These are phyloP conservation scores for Apaloderma vittatum DNA, from an alignment of 2,113 vertebrate species.

Conservation along the genomic window DNA sequence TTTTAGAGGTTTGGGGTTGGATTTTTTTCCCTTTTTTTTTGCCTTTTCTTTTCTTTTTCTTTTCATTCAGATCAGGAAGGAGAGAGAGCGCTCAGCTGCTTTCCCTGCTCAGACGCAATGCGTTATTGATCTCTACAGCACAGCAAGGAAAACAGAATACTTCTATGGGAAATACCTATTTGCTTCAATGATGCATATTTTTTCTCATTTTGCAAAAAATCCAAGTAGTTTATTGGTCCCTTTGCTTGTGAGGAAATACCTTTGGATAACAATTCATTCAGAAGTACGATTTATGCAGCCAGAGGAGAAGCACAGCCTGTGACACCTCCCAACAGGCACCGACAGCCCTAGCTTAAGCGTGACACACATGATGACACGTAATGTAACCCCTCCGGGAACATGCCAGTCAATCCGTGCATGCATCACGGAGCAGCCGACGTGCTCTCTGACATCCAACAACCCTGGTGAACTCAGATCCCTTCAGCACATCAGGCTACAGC, in stretches of 20 bases:
- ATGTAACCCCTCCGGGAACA: background rate
- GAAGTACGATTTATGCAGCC: background rate
- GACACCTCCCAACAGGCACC: background rate
- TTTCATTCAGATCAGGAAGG: background rate
- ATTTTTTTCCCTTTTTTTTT: background rate
- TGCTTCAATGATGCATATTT: background rate
- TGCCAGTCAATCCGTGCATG: background rate
- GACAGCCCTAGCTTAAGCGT: rapidly evolving
- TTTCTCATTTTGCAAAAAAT: background rate
- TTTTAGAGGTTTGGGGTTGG: rapidly evolving
- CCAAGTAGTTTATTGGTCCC: background rate
- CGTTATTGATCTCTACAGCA: background rate
- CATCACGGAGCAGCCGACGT: rapidly evolving
- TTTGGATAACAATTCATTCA: rapidly evolving
- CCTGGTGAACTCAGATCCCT: rapidly evolving
- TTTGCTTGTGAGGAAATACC: background rate
- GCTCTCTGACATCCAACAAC: background rate
- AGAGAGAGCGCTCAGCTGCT: background rate
- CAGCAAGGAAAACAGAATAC: background rate
- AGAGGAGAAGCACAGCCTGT: rapidly evolving
- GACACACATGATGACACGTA: background rate
- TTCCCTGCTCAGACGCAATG: background rate
- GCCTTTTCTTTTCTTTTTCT: background rate
- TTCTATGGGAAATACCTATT: background rate
- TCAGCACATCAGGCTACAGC: rapidly evolving